Percentiles rank a stretch among this genome's conserved stretches.
These are phyloP conservation scores for Luehdorfia chinensis DNA, from an alignment of 1,140 invertebrate genomes.

Conservation along the genomic window DNA sequence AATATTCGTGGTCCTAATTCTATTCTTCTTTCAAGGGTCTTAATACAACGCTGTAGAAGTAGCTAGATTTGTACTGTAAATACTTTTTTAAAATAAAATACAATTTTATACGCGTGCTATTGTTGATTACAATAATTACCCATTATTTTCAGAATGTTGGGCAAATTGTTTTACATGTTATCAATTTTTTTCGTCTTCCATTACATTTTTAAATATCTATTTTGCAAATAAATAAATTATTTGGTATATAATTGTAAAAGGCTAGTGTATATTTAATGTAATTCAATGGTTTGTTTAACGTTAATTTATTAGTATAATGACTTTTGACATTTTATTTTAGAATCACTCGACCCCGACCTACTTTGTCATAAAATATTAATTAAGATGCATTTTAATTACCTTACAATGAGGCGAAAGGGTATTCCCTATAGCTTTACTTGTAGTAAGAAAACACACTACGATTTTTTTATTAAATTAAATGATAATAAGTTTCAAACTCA, in stretches of 20 bases:
- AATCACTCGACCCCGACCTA: no score
- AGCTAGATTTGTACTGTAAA: conserved; percentile 58
- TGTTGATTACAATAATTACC: conserved; percentile 29
- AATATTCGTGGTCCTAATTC: conserved; percentile 34
- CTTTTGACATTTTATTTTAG: no score
- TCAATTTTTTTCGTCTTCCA: conserved; percentile 42
- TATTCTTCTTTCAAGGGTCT: conserved; percentile 39
- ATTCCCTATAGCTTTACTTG: no score
- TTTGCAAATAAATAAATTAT: conserved; percentile 6
- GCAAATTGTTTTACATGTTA: conserved; percentile 20
- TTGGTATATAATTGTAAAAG: conserved; percentile 22
- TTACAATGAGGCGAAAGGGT: no score
- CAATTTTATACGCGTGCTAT: conserved; percentile 55
- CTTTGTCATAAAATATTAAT: no score
- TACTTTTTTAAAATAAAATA: conserved; percentile 38
- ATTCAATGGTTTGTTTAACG: no score
- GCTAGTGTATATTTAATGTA: conserved; percentile 27
- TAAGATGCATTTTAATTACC: no score
- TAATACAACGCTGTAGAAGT: conserved; percentile 51
- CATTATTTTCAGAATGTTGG: conserved; percentile 30
- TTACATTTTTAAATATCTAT: conserved; percentile 23
- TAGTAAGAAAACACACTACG: no score
- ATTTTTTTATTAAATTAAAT: no score
- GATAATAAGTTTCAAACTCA: no score
- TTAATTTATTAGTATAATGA: no score